phyloP scores from a whole-genome alignment of 2,888 invertebrate genomes.

The Hirtodrosophila trivittata region DNA sequence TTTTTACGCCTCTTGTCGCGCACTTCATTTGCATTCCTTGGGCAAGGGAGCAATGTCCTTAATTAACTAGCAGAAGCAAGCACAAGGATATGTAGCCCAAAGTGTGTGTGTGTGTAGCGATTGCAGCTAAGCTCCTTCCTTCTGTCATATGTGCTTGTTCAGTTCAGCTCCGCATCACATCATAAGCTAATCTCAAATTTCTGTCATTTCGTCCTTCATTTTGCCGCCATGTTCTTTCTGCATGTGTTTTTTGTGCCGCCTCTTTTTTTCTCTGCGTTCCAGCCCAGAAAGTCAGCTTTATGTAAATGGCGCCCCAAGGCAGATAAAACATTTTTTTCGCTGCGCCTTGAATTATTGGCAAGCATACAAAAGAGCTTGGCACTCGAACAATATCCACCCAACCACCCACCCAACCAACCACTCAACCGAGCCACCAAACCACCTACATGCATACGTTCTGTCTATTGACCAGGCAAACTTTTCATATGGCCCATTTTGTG shows the following conservation, averaged over 20 bases:
- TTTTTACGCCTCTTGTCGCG: conserved; percentile 38
- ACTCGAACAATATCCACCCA: conserved; percentile 36
- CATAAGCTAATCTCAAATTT: conserved; percentile 70
- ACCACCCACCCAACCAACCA: conserved; percentile 2
- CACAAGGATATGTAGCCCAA: conserved; percentile 6
- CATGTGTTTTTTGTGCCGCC: conserved; percentile 28
- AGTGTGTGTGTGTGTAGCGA: conserved; percentile 12
- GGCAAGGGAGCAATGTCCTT: conserved; percentile 71
- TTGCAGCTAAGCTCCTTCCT: conserved; percentile 35
- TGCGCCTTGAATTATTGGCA: conserved; percentile 69
- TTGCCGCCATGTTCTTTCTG: background rate
- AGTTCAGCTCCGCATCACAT: conserved; percentile 46
- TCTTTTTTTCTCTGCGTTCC: conserved; percentile 15
- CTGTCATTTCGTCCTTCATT: conserved; percentile 35
- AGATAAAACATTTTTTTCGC: conserved; percentile 60
- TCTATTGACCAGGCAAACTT: conserved; percentile 52
- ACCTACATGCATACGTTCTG: conserved; percentile 17
- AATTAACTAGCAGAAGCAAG: conserved; percentile 71
- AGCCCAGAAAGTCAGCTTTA: conserved; percentile 62
- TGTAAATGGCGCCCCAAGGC: conserved; percentile 62
- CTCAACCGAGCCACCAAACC: background rate
- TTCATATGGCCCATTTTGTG: conserved; percentile 54
- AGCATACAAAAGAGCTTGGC: conserved; percentile 59
- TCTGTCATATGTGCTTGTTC: conserved; percentile 61
- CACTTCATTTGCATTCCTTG: conserved; percentile 68